Conservation (phyloP, 2,113 vertebrate genomes). For the Syngnathoides biaculeatus region DNA sequence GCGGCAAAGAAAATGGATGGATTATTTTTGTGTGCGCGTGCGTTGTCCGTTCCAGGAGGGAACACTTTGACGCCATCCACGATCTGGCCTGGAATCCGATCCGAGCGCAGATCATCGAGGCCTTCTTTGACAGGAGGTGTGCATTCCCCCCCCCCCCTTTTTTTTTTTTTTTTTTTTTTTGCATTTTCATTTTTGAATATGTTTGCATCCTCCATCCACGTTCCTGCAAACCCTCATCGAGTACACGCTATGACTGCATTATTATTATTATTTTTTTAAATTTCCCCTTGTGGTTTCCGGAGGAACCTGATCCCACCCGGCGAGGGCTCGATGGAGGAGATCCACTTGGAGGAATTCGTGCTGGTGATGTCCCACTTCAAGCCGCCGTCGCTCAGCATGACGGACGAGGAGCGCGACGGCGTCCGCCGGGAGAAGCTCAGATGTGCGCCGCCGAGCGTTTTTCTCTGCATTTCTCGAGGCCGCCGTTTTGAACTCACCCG, state of each 20-base stretch:
- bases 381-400: constrained; percentile 78
- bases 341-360: constrained; percentile 90
- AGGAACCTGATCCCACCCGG: constrained; percentile 82
- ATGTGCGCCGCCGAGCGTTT: constrained; percentile 72
- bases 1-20: too few species aligned
- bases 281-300: not conserved
- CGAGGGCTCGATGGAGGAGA: constrained; percentile 78
- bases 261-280: not conserved
- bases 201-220: not conserved
- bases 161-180: not conserved
- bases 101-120: constrained; percentile 83
- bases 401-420: constrained; percentile 79
- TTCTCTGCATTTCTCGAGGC: not conserved
- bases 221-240: too few species aligned
- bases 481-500: not conserved
- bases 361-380: constrained; percentile 91
- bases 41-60: constrained; percentile 71
- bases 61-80: constrained; percentile 81
- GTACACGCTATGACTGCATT: too few species aligned
- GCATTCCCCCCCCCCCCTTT: too few species aligned
- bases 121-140: constrained; percentile 93
- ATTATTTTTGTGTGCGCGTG: not conserved
- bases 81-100: constrained; percentile 91
- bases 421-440: constrained; percentile 85
- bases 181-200: not conserved